phyloP scores from a whole-genome alignment of 2,888 invertebrate species.

The Pandemis heparana region DNA sequence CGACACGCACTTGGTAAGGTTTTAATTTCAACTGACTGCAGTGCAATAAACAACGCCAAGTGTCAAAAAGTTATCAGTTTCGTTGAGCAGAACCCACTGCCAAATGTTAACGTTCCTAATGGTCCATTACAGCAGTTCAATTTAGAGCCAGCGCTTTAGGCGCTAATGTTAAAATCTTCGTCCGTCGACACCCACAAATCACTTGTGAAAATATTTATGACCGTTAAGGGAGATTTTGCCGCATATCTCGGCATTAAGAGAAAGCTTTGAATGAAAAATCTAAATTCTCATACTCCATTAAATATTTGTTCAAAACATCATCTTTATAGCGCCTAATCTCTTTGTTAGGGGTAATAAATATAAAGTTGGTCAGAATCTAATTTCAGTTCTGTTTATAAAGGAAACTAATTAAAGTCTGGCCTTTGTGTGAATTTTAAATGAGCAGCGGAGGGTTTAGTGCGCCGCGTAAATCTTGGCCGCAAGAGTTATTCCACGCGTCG shows the following conservation, averaged over 20 bases:
- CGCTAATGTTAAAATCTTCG: conserved; percentile 49
- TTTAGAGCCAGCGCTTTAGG: conserved; percentile 48
- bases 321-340: conserved; percentile 8
- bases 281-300: conserved; percentile 26
- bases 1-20: not conserved
- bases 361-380: conserved; percentile 50
- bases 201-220: conserved; percentile 43
- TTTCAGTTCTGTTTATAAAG: conserved; percentile 50
- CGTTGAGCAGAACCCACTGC: conserved; percentile 48
- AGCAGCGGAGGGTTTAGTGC: conserved; percentile 48
- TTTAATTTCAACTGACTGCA: not conserved
- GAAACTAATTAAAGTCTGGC: conserved; percentile 59
- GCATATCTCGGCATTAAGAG: conserved; percentile 13
- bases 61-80: conserved; percentile 34
- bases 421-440: conserved; percentile 61
- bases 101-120: conserved; percentile 52
- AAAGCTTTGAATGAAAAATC: conserved; percentile 22
- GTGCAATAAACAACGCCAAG: not conserved
- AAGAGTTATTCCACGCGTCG: conserved; percentile 45
- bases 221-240: conserved; percentile 28
- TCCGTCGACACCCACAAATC: conserved; percentile 41
- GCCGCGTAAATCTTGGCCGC: conserved; percentile 53
- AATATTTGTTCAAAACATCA: conserved; percentile 6
- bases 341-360: conserved; percentile 46
- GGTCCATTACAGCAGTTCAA: conserved; percentile 51